phyloP scores from a whole-genome alignment of 2,888 invertebrate species.

The Cheilosia urbana region DNA sequence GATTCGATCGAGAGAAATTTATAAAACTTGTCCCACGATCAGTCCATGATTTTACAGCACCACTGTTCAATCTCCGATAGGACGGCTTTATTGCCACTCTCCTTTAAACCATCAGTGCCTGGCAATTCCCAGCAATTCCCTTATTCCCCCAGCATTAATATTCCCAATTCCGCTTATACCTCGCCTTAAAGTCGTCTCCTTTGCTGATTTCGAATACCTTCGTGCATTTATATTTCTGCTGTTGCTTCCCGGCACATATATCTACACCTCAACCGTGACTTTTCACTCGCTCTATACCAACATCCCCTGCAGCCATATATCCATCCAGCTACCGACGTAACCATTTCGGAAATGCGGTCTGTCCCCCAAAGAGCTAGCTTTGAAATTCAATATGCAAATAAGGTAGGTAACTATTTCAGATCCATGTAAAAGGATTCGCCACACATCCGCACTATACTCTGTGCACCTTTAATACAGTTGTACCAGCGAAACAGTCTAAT shows the following conservation, averaged over 20 bases:
- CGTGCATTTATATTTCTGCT: neutral
- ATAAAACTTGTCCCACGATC: too few relatives aligned
- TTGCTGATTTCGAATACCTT: constrained; percentile 12
- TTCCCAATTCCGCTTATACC: constrained; percentile 20
- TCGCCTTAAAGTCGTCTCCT: constrained; percentile 17
- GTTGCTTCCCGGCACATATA: constrained; percentile 49
- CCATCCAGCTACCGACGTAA: constrained; percentile 17
- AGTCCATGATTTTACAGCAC: too few relatives aligned
- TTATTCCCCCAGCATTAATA: constrained; percentile 34
- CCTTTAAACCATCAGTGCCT: neutral
- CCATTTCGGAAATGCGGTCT: constrained; percentile 70
- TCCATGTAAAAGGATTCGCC: constrained; percentile 66
- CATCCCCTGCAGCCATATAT: constrained; percentile 16
- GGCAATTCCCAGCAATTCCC: constrained; percentile 16
- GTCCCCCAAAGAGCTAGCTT: constrained; percentile 58
- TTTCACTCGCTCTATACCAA: constrained; percentile 40
- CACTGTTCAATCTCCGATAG: too few relatives aligned
- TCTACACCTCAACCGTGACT: constrained; percentile 64
- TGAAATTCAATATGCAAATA: constrained; percentile 75
- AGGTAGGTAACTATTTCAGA: constrained; percentile 67
- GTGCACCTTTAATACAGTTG: constrained; percentile 66
- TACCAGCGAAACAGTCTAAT: constrained; percentile 55
- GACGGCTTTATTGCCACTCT: too few relatives aligned
- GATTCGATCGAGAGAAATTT: too few relatives aligned
- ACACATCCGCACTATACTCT: constrained; percentile 9